phyloP scores from a whole-genome alignment of 2,113 vertebrate species.

The Scytalopus superciliaris region DNA sequence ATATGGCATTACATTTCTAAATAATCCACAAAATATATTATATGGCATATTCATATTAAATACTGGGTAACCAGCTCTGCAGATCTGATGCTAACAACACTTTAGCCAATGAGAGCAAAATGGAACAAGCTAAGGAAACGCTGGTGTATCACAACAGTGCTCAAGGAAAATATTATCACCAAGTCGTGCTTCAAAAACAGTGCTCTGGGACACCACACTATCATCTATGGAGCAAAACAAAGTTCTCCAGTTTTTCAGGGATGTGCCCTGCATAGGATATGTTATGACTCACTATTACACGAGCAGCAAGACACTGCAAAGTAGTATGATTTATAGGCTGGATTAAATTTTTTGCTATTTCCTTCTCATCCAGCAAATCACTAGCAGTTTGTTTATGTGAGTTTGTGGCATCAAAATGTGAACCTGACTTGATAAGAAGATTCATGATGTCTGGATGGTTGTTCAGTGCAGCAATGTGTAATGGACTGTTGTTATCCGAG shows the following conservation, averaged over 20 bases:
- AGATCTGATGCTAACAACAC: slow-evolving; percentile 61
- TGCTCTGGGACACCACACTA: slow-evolving; percentile 47
- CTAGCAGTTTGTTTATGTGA: slow-evolving; percentile 89
- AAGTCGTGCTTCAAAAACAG: slow-evolving; percentile 59
- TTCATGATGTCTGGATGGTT: slow-evolving; percentile 99
- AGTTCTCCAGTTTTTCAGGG: slow-evolving; percentile 94
- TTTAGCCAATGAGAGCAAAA: slow-evolving; percentile 70
- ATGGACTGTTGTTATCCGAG: slow-evolving; percentile 91
- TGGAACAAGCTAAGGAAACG: slow-evolving; percentile 69
- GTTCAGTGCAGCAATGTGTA: slow-evolving; percentile 94
- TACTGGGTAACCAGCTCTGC: slow-evolving; percentile 71
- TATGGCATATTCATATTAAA: slow-evolving; percentile 78
- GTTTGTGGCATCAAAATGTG: slow-evolving; percentile 98
- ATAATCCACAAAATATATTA: slow-evolving; percentile 79
- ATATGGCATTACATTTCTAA: slow-evolving; percentile 73
- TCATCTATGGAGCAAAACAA: slow-evolving; percentile 97
- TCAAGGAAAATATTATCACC: slow-evolving; percentile 62
- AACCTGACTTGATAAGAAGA: slow-evolving; percentile 92
- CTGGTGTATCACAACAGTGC: slow-evolving; percentile 76
- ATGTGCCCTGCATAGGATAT: slow-evolving; percentile 89
- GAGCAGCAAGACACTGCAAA: slow-evolving; percentile 95
- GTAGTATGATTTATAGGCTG: slow-evolving; percentile 98
- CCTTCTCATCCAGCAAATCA: slow-evolving; percentile 94
- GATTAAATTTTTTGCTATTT: slow-evolving; percentile 94
- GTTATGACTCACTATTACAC: slow-evolving; percentile 89